These are phyloP conservation scores for Napeogenes sylphis DNA, from an alignment of 2,888 invertebrate species.

Conservation along the genomic window DNA sequence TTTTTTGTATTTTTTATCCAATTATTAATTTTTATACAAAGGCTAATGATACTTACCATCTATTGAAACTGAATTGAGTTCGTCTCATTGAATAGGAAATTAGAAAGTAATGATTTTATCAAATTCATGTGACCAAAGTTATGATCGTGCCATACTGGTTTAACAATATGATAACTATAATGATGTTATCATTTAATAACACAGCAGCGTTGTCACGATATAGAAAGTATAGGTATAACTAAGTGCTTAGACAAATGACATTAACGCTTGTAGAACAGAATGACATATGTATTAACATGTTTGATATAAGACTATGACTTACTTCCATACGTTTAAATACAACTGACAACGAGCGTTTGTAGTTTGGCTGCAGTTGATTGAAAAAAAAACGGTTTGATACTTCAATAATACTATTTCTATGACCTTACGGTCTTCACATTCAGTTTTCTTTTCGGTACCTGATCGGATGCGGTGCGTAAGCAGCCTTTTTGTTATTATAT, in stretches of 20 bases:
- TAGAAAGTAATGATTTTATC: conserved; percentile 64
- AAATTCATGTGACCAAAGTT: conserved; percentile 35
- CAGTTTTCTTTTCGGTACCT: too few species aligned
- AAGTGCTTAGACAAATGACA: neutral
- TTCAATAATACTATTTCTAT: too few species aligned
- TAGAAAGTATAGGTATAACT: conserved; percentile 41
- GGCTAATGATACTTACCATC: neutral
- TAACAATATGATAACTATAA: conserved; percentile 45
- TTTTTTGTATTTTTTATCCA: too few species aligned
- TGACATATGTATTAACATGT: too few species aligned
- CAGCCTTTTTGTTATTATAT: too few species aligned
- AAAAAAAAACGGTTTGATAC: too few species aligned
- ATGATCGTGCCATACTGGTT: conserved; percentile 39
- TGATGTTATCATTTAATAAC: conserved; percentile 56
- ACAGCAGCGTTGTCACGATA: conserved; percentile 49
- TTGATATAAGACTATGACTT: too few species aligned
- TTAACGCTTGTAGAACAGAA: neutral
- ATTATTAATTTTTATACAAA: neutral
- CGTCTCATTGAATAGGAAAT: conserved; percentile 39
- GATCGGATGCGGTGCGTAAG: too few species aligned
- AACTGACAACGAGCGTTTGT: too few species aligned
- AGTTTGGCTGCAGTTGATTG: too few species aligned
- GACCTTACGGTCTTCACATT: too few species aligned
- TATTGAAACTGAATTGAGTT: neutral
- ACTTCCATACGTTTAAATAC: too few species aligned